Conservation (phyloP, 2,888 invertebrate species). For the Lasius fuliginosus region DNA sequence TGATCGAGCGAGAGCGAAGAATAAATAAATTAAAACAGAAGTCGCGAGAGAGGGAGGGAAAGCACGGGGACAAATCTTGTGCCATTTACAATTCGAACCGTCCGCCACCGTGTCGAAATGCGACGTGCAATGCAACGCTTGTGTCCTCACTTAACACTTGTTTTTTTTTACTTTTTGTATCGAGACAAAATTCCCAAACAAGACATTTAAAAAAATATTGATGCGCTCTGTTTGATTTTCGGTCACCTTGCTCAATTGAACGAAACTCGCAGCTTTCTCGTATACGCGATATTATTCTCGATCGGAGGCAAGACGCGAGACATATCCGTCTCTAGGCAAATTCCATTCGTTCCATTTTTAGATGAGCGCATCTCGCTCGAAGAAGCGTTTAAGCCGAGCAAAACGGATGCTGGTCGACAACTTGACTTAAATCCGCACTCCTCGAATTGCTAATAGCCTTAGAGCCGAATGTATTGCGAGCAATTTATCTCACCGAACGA, state of each 20-base stretch:
- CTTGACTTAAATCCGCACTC: conserved; percentile 32
- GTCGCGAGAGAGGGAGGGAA: conserved; percentile 65
- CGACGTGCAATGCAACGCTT: conserved; percentile 28
- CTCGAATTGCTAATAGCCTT: conserved; percentile 48
- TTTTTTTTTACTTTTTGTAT: background rate
- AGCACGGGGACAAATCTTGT: conserved; percentile 53
- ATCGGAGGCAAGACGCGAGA: conserved; percentile 39
- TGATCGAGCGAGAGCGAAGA: conserved; percentile 73
- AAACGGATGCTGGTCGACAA: conserved; percentile 33
- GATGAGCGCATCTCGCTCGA: conserved; percentile 25
- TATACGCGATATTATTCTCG: conserved; percentile 34
- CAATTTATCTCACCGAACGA: conserved; percentile 31
- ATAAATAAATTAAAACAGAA: conserved; percentile 78
- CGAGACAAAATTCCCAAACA: background rate
- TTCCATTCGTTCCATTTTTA: conserved; percentile 54
- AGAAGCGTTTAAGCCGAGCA: conserved; percentile 39
- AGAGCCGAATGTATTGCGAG: conserved; percentile 6
- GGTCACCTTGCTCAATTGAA: background rate
- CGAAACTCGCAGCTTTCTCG: conserved; percentile 9
- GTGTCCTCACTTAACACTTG: background rate
- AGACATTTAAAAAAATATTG: background rate
- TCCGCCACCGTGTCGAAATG: conserved; percentile 20
- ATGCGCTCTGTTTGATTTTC: background rate
- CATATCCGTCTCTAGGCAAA: conserved; percentile 25
- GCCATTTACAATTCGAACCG: conserved; percentile 57